These are phyloP conservation scores for Dromiciops gliroides DNA, from an alignment of 2,113 vertebrate genomes.

Conservation along the genomic window DNA sequence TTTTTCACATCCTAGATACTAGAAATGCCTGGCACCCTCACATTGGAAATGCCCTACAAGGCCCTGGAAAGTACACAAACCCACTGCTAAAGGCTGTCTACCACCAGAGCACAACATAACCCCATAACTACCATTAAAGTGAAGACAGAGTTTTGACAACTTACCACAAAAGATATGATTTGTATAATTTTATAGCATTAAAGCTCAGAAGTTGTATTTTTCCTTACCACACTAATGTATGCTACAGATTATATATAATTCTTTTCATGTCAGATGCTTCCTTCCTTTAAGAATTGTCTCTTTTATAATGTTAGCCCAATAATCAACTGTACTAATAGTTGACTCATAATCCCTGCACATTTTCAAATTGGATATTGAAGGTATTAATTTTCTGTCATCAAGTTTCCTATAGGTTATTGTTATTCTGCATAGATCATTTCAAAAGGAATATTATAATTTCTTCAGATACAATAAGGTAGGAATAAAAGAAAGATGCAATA, in stretches of 20 bases:
- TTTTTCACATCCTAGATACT: not conserved
- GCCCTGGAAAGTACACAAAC: not conserved
- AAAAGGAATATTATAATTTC: not conserved
- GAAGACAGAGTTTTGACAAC: not conserved
- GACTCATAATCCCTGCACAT: not conserved
- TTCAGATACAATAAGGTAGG: not conserved
- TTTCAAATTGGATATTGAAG: not conserved
- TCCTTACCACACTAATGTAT: not conserved
- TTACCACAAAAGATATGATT: not conserved
- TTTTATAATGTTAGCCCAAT: not conserved
- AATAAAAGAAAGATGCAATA: not conserved
- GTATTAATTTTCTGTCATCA: not conserved
- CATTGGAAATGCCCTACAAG: accelerated
- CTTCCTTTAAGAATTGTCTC: not conserved
- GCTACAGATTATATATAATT: not conserved
- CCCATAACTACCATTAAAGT: not conserved
- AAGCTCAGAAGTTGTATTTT: not conserved
- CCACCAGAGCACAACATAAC: not conserved
- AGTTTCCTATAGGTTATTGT: not conserved
- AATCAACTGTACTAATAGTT: not conserved
- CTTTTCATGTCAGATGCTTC: not conserved
- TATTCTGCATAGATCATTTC: not conserved
- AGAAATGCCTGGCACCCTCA: too few relatives aligned
- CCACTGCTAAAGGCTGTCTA: not conserved
- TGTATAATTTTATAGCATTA: not conserved